Conservation (phyloP, 1,140 invertebrate genomes). For the Drosophila repletoides region DNA sequence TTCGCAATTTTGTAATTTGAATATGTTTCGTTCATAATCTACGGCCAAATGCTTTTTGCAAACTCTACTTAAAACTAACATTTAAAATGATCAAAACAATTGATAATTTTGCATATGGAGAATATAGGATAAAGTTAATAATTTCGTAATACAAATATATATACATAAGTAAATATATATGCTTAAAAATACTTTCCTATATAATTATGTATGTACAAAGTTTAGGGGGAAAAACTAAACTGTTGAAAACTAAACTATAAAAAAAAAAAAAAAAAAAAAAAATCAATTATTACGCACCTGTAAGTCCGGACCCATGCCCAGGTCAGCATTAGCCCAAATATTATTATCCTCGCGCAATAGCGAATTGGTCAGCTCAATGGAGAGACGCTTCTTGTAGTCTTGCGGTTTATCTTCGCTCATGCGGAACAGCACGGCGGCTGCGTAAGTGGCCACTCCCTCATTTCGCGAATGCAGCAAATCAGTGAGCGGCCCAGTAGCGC, state of each 20-base stretch:
- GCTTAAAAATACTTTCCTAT: neutral
- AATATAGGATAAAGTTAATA: conserved; percentile 1
- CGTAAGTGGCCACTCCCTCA: conserved; percentile 94
- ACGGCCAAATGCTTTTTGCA: conserved; percentile 50
- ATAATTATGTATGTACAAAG: conserved; percentile 1
- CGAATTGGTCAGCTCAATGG: conserved; percentile 97
- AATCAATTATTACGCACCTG: conserved; percentile 87
- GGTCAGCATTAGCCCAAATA: conserved; percentile 91
- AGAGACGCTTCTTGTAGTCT: conserved; percentile 98
- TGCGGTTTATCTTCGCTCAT: conserved; percentile 99
- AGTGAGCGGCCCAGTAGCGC: conserved; percentile 97
- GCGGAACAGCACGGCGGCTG: conserved; percentile 97
- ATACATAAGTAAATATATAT: conserved; percentile 6
- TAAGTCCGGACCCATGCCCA: conserved; percentile 92
- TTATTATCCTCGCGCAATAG: conserved; percentile 93
- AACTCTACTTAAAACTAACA: conserved; percentile 53
- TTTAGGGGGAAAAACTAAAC: neutral
- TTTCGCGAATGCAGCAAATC: conserved; percentile 95
- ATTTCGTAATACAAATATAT: conserved; percentile 6
- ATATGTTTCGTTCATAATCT: conserved; percentile 37
- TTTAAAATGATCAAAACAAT: conserved; percentile 20
- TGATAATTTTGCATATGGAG: neutral
- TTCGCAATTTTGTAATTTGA: no score
- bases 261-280: no score
- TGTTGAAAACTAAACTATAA: no score